Evolutionary conservation across 2,113 vertebrate species (phyloP).

Genomic region (Caranx ignobilis): DNA sequence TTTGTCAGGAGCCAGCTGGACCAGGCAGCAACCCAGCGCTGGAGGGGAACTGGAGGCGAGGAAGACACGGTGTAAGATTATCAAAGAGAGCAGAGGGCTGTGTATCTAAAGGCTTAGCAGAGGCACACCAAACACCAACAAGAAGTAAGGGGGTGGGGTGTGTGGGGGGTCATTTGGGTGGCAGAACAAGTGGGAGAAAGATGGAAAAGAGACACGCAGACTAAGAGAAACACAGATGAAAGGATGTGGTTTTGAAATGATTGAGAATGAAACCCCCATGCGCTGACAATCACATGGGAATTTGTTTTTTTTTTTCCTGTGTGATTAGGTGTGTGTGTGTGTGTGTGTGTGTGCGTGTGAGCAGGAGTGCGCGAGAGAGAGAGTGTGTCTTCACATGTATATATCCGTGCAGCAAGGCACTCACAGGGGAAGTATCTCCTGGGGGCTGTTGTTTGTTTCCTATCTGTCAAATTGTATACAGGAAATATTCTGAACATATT

Average conservation of each 20-base stretch:
- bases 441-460: slow-evolving; percentile 74
- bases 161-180: slow-evolving; percentile 41
- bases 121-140: slow-evolving; percentile 53
- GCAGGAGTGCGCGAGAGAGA: background rate
- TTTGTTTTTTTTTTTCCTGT: slow-evolving; percentile 9
- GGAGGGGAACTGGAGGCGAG: slow-evolving; percentile 56
- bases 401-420: slow-evolving; percentile 29
- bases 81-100: slow-evolving; percentile 66
- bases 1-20: slow-evolving; percentile 58
- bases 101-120: slow-evolving; percentile 57
- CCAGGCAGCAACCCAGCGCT: slow-evolving; percentile 34
- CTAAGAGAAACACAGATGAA: slow-evolving; percentile 32
- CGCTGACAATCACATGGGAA: slow-evolving; percentile 43
- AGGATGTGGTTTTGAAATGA: slow-evolving; percentile 30
- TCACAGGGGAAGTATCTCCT: slow-evolving; percentile 52
- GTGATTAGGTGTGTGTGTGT: slow-evolving; percentile 37
- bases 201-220: background rate
- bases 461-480: slow-evolving; percentile 61
- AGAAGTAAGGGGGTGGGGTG: slow-evolving; percentile 7
- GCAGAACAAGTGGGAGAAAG: slow-evolving; percentile 35
- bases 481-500: slow-evolving; percentile 67
- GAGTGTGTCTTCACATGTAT: slow-evolving; percentile 17
- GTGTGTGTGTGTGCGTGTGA: background rate
- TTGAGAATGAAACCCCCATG: slow-evolving; percentile 41
- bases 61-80: slow-evolving; percentile 62